Evolutionary conservation across 2,113 vertebrate species (phyloP).

Genomic region (Caloenas nicobarica): DNA sequence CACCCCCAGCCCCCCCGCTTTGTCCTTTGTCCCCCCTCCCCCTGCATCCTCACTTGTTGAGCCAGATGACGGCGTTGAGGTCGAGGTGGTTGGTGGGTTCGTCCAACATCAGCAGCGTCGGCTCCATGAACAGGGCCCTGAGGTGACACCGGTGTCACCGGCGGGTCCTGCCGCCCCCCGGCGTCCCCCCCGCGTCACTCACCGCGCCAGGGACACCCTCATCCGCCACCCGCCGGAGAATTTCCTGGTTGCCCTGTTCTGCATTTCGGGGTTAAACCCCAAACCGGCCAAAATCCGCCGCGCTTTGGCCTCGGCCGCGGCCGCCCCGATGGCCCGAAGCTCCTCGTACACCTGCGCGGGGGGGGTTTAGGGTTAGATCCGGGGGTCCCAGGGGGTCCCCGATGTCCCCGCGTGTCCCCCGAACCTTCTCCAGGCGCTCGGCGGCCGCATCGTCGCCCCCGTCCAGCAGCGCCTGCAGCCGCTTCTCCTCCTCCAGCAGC

Average conservation of each 20-base stretch:
- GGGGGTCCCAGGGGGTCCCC: not conserved
- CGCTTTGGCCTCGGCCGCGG: conserved; percentile 89
- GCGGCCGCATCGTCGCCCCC: conserved; percentile 84
- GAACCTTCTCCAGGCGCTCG: conserved; percentile 86
- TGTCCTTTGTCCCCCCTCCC: not conserved
- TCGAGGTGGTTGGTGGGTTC: conserved; percentile 95
- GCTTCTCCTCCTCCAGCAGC: conserved; percentile 87
- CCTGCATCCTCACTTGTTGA: conserved; percentile 82
- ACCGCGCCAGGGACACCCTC: conserved; percentile 93
- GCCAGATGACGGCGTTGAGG: conserved; percentile 95
- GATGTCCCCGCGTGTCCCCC: rapidly evolving
- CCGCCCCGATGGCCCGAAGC: conserved; percentile 84
- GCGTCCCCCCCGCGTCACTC: not conserved
- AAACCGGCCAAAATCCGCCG: conserved; percentile 89
- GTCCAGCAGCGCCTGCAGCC: conserved; percentile 83
- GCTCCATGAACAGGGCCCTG: conserved; percentile 94
- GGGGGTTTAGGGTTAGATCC: not conserved
- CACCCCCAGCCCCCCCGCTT: too few species aligned
- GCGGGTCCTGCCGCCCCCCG: rapidly evolving
- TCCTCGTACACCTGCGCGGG: conserved; percentile 84
- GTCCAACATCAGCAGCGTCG: conserved; percentile 91
- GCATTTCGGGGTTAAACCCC: conserved; percentile 91
- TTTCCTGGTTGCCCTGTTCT: conserved; percentile 89
- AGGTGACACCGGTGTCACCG: rapidly evolving
- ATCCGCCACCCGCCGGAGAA: conserved; percentile 95